Base-by-base conservation (phyloP, 2,888 invertebrate genomes). In the Euphydryas editha region DNA sequence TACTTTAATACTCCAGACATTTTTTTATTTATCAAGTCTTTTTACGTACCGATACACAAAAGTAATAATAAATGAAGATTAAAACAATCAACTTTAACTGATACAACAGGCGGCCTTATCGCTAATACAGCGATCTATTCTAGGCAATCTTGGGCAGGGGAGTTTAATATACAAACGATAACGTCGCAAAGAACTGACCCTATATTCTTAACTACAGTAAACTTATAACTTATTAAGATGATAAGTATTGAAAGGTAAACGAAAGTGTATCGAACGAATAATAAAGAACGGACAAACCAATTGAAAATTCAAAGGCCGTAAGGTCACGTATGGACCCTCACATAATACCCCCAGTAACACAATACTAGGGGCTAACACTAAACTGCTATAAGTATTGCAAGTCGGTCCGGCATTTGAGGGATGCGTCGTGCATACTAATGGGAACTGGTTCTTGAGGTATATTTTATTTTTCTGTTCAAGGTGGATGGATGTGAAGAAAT, bases 371-470 rank as follows among this genome's bases (percentile, higher is more conserved):
- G 77, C 78, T 78, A 84, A 82, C 83, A 83, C 83, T 90, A 88
- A 90, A 90, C 89, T 90, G 85, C 82, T 85, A 85, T 90, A 88
- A 89, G 90, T 88, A 90, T 89, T 87, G 88, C 87, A 85, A 86
- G 87, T 84, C 82, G 84, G 87, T 82, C 87, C 84, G 83, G 85
- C 86, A 82, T 88, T 87, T 86, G 79, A 80, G 73, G 64, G 73
- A 68, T 77, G 76, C 75, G 83, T 72, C 70, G 75, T 79, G 89
- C 87, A 90, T 90, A 89, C 88, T 81, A 84, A 90, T 88, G 78
- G 74, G 75, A n/a, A 30, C 37, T 10, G 37, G 46, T 56, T 13
- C 13, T 24, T 17, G 18, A 56, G 15, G 39, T 44, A 15, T 8
- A 56, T 42, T 42, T 47, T 1, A 13, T 47, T 47, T 47, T 8